Percentiles rank a stretch among this genome's conserved stretches.
phyloP scores from a whole-genome alignment of 2,888 invertebrate genomes.

The Hypolimnas misippus region DNA sequence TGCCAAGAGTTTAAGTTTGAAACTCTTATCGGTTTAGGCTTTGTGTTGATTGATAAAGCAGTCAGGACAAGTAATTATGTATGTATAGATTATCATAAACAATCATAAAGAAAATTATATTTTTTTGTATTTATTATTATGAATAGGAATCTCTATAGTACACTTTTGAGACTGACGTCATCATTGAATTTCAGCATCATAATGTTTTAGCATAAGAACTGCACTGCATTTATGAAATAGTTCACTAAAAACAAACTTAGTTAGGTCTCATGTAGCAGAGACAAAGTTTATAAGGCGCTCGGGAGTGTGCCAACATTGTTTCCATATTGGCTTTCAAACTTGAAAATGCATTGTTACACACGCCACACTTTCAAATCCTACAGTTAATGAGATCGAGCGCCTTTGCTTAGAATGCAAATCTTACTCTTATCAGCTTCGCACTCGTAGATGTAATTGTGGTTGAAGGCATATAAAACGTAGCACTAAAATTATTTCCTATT shows the following conservation, averaged over 20 bases:
- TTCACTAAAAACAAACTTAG: constrained; percentile 22
- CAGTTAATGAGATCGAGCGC: constrained; percentile 30
- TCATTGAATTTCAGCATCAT: not conserved
- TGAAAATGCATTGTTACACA: constrained; percentile 59
- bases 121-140: no score
- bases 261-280: constrained; percentile 19
- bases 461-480: not conserved
- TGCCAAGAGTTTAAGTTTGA: no score
- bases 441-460: not conserved
- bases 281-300: constrained; percentile 60
- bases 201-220: not conserved
- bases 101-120: no score
- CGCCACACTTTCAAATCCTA: constrained; percentile 51
- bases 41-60: no score
- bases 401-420: constrained; percentile 32
- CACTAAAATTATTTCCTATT: no score
- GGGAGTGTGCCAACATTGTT: constrained; percentile 68
- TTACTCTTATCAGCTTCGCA: constrained; percentile 12
- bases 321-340: constrained; percentile 69
- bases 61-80: no score
- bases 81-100: no score
- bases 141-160: no score
- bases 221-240: constrained; percentile 15
- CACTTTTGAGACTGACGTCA: no score
- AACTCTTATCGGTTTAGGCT: no score